Percentiles rank a stretch among this genome's conserved stretches.
Evolutionary conservation across 2,888 invertebrate genomes (phyloP).

Genomic region (Keiferia lycopersicella): DNA sequence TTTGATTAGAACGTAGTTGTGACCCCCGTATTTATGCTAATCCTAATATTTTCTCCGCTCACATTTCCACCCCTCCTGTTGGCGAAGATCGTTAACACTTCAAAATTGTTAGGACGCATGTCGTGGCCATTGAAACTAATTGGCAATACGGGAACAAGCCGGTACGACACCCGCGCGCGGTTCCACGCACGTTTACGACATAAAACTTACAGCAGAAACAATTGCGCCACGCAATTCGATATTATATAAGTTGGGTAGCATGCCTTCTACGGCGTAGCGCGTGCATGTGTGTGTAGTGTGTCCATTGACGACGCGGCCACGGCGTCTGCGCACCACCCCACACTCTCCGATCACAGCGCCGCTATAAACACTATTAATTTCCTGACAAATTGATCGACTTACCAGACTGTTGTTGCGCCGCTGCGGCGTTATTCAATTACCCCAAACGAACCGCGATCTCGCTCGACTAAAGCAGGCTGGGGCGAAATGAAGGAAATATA

Average conservation of each 20-base stretch:
- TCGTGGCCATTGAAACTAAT: slow-evolving; percentile 75
- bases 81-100: slow-evolving; percentile 36
- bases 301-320: neutral
- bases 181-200: neutral
- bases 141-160: slow-evolving; percentile 59
- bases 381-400: neutral
- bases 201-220: slow-evolving; percentile 18
- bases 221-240: slow-evolving; percentile 11
- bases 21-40: neutral
- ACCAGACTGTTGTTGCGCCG: neutral
- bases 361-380: neutral
- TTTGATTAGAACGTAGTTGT: slow-evolving; percentile 3
- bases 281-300: neutral
- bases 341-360: neutral
- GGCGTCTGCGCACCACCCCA: neutral
- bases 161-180: slow-evolving; percentile 46
- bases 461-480: slow-evolving; percentile 2
- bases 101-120: slow-evolving; percentile 55
- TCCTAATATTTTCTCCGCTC: neutral
- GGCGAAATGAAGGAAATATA: slow-evolving; percentile 43
- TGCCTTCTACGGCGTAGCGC: neutral
- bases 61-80: slow-evolving; percentile 28
- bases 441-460: neutral
- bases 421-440: neutral
- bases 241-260: neutral